phyloP scores from a whole-genome alignment of 2,888 invertebrate species.

The Nemotelus pantherinus region DNA sequence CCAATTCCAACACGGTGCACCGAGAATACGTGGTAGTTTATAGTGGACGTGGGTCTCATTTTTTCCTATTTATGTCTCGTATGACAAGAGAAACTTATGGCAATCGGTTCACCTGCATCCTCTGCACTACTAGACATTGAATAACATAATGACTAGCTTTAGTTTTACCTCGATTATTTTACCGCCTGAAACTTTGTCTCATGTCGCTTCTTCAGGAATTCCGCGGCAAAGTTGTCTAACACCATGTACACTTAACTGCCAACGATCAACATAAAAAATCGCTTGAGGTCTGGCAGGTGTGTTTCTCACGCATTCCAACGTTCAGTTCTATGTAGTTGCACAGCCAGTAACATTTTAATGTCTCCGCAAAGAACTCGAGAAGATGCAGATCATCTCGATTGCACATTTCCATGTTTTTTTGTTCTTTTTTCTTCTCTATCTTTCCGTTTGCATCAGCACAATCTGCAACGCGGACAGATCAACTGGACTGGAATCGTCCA shows the following conservation, averaged over 20 bases:
- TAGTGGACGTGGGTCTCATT: constrained; percentile 33
- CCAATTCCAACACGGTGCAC: too few relatives aligned
- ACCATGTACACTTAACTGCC: too few relatives aligned
- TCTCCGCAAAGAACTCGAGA: constrained; percentile 15
- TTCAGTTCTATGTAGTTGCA: neutral
- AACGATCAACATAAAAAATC: constrained; percentile 14
- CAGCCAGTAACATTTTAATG: constrained; percentile 29
- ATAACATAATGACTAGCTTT: too few relatives aligned
- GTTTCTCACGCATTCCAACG: constrained; percentile 49
- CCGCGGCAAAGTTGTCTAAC: neutral
- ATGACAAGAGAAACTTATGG: constrained; percentile 1
- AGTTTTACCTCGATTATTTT: too few relatives aligned
- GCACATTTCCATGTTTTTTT: constrained; percentile 4
- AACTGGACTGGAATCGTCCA: too few relatives aligned
- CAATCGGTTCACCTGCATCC: too few relatives aligned
- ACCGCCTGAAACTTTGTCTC: constrained; percentile 1
- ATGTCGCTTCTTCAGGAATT: neutral
- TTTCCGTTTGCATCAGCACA: neutral
- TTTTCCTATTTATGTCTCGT: constrained; percentile 25
- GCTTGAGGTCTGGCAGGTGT: constrained; percentile 48
- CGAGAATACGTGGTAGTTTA: constrained; percentile 26
- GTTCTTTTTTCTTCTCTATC: neutral
- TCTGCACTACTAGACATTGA: too few relatives aligned
- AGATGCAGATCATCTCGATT: neutral
- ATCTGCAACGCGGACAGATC: neutral